Conservation (phyloP, 2,113 vertebrate genomes). For the Phaethon lepturus region DNA sequence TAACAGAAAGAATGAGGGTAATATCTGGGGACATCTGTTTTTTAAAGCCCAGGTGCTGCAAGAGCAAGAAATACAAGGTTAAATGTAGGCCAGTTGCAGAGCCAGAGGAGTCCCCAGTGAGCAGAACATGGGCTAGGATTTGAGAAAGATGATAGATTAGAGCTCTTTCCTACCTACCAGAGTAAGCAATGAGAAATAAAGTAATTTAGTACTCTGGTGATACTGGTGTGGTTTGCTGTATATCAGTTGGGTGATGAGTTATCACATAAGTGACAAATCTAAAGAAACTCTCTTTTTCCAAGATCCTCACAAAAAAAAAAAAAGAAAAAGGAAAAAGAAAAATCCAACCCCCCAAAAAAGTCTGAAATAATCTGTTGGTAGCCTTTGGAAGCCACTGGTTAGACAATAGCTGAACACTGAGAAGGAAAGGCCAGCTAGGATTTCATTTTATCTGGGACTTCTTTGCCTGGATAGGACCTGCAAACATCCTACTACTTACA, state of each 20-base stretch:
- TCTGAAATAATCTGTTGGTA: neutral
- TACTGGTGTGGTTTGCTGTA: neutral
- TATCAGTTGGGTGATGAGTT: neutral
- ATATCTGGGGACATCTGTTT: neutral
- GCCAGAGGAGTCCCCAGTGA: neutral
- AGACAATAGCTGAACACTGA: neutral
- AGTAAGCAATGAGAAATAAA: neutral
- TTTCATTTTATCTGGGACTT: neutral
- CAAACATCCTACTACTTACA: neutral
- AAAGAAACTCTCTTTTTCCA: neutral
- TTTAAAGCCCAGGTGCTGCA: neutral
- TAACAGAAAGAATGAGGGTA: neutral
- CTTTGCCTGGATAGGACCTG: neutral
- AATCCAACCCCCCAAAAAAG: neutral
- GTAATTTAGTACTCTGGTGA: neutral
- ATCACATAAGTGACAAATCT: neutral
- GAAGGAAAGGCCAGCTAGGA: neutral
- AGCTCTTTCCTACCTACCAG: neutral
- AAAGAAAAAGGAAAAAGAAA: neutral
- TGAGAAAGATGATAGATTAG: neutral
- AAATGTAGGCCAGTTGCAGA: neutral
- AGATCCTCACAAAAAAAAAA: neutral
- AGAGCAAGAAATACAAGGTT: neutral
- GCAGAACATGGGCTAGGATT: neutral
- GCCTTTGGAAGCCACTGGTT: neutral